phyloP scores from a whole-genome alignment of 2,888 invertebrate genomes.

The Chaetogeoica ovagalla region DNA sequence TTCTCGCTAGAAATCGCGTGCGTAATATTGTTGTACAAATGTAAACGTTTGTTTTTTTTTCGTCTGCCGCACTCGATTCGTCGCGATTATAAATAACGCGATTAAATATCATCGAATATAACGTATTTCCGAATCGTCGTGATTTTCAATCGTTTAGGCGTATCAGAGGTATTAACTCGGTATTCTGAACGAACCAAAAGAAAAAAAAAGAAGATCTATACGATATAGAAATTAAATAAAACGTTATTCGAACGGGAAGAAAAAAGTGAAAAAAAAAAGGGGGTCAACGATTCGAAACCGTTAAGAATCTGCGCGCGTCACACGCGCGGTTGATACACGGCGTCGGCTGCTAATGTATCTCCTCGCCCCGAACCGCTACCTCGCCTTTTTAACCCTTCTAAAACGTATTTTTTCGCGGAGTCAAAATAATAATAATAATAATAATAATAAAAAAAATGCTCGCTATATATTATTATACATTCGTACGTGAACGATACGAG shows the following conservation, averaged over 20 bases:
- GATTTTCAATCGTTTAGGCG: background rate
- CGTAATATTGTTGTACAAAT: no score
- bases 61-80: no score
- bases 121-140: conserved; percentile 13
- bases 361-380: background rate
- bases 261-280: background rate
- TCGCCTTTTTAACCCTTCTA: background rate
- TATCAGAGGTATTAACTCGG: background rate
- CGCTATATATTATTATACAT: background rate
- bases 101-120: conserved; percentile 1
- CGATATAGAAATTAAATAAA: background rate
- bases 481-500: no score
- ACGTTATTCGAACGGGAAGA: conserved; percentile 7
- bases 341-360: background rate
- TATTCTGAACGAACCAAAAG: background rate
- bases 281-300: conserved; percentile 41
- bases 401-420: conserved; percentile 13
- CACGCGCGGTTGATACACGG: background rate
- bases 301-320: conserved; percentile 12
- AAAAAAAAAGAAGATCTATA: background rate
- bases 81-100: no score
- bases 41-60: no score
- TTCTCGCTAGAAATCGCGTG: conserved; percentile 5
- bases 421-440: conserved; percentile 49
- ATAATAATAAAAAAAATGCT: background rate